Percentiles rank a stretch among this genome's conserved stretches.
phyloP scores from a whole-genome alignment of 2,113 vertebrate species.

The Bombycilla garrulus region DNA sequence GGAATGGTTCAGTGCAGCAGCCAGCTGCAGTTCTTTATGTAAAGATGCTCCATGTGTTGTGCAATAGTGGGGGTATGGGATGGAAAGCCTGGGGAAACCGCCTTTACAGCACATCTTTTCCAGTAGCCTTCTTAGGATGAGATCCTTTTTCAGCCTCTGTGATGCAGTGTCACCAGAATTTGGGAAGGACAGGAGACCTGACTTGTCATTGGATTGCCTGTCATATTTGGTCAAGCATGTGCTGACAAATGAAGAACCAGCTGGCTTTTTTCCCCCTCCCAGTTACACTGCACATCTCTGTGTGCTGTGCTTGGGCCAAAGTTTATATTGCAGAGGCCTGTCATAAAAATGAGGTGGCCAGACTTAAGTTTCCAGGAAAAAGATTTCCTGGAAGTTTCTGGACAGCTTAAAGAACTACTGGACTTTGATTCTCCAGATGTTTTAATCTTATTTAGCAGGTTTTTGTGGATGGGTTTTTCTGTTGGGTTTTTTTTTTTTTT shows the following conservation, averaged over 20 bases:
- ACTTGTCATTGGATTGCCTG: not conserved
- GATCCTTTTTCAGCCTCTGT: not conserved
- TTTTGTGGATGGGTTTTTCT: not conserved
- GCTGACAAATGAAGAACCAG: not conserved
- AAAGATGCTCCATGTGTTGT: not conserved
- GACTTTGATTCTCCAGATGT: not conserved
- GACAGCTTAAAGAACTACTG: not conserved
- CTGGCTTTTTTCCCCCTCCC: not conserved
- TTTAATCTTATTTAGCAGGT: not conserved
- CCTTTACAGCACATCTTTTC: not conserved
- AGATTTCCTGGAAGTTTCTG: not conserved
- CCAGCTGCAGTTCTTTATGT: not conserved
- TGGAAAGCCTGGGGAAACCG: not conserved
- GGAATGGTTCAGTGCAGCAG: not conserved
- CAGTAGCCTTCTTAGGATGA: not conserved
- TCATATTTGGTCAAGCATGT: not conserved
- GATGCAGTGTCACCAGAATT: not conserved
- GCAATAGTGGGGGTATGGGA: not conserved
- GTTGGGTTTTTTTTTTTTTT: not conserved
- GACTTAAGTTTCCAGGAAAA: not conserved
- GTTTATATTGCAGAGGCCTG: not conserved
- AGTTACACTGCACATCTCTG: not conserved
- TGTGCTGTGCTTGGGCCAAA: not conserved
- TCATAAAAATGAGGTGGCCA: not conserved
- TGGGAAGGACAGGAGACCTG: not conserved